These are phyloP conservation scores for Conchocele bisecta DNA, from an alignment of 2,888 invertebrate species.

Conservation along the genomic window DNA sequence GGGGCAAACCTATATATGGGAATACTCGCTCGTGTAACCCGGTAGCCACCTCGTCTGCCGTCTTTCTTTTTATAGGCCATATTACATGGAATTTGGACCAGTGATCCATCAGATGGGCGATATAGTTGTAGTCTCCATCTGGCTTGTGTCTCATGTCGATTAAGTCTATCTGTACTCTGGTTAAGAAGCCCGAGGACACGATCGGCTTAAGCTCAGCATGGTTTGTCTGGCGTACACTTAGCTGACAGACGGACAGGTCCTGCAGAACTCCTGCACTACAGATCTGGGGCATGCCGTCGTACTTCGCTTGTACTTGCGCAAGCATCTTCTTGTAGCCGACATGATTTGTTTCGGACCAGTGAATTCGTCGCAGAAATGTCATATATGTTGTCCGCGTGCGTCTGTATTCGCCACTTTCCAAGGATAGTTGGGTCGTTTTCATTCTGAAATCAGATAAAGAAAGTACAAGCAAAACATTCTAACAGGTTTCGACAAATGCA, in stretches of 20 bases:
- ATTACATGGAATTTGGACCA: conserved; percentile 48
- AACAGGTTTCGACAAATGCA: no score
- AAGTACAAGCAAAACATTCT: no score
- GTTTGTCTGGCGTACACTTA: conserved; percentile 7
- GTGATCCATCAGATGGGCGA: conserved; percentile 44
- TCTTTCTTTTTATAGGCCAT: conserved; percentile 39
- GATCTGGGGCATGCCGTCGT: no score
- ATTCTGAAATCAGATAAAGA: no score
- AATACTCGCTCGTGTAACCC: conserved; percentile 40
- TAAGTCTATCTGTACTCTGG: conserved; percentile 34
- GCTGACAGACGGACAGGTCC: conserved; percentile 7
- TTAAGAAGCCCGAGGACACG: conserved; percentile 24
- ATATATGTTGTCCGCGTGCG: no score
- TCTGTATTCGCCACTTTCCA: no score
- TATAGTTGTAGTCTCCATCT: conserved; percentile 41
- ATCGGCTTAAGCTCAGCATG: conserved; percentile 36
- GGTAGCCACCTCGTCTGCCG: conserved; percentile 40
- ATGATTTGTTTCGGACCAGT: no score
- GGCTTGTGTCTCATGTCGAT: conserved; percentile 51
- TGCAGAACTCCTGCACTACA: background rate
- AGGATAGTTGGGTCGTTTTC: no score
- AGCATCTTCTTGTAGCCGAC: no score
- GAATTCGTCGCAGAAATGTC: no score
- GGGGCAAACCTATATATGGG: conserved; percentile 26
- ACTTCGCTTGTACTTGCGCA: no score